Evolutionary conservation across 2,888 invertebrate genomes (phyloP), one percentile per base, ranked within the genome.

Genomic region (Laothoe populi): DNA sequence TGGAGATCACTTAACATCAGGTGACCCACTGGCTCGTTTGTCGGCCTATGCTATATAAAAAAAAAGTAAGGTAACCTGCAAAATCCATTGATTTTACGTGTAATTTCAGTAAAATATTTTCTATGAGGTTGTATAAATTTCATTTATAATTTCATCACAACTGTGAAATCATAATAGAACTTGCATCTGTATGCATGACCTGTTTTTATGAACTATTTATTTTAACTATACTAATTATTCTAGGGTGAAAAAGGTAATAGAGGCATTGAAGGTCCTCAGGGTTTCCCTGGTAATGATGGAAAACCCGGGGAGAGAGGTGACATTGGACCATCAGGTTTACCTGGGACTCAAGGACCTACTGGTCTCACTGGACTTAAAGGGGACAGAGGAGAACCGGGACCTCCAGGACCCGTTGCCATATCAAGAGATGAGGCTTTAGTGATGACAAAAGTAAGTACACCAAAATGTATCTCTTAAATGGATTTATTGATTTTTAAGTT

Each of bases 311-410:
- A 95, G 35, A 88, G 95, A 0, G 96, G 96, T 0, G 95, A 95
- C 64, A 95, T 95, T 67, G 96, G 96, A 0, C 94, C 95, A 48
- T 94, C 95, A 0, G 96, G 96, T 0, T 83, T 94, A 19, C 95
- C 95, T 65, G 96, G 96, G 0, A 94, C 95, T 7, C 95, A 96
- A 81, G 97, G 97, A 5, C 93, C 94, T 11, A 78, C 92, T 5
- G 96, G 96, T 7, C 85, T 94, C 0, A 91, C 90, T 63, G 96
- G 96, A 0, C 90, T 94, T 40, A 94, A 95, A 74, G 96, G 96
- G 10, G 95, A 96, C 62, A 93, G 95, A 64, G 96, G 96, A 0
- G 95, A 96, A 19, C 93, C 95, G 10, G 96, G 96, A 10, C 95
- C 96, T 1, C 95, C 96, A 0, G 96, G 96, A 4, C 94, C 94